A percentile compares a stretch with the other conserved stretches of the same genome.
Conservation (phyloP, 2,113 vertebrate species). For the Brachypteracias leptosomus region DNA sequence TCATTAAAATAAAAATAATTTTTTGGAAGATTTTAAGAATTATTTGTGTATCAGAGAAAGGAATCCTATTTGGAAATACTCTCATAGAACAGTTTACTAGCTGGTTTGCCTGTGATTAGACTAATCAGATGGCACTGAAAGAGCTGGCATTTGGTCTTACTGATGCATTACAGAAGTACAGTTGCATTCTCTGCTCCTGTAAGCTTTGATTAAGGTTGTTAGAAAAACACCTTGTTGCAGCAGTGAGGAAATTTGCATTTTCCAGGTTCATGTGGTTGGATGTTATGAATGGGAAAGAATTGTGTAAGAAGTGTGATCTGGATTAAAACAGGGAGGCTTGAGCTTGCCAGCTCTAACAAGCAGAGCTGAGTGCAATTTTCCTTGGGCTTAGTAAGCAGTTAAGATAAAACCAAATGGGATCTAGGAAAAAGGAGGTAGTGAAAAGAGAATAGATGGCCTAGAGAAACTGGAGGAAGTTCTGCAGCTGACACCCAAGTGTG, state of each 20-base stretch:
- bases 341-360: not conserved
- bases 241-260: not conserved
- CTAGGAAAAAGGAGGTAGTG: not conserved
- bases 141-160: conserved; percentile 17
- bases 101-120: conserved; percentile 41
- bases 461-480: not conserved
- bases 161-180: not conserved
- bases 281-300: not conserved
- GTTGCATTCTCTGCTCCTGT: not conserved
- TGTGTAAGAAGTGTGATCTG: not conserved
- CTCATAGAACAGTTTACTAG: not conserved
- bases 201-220: conserved; percentile 34
- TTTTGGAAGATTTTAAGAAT: not conserved
- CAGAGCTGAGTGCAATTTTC: not conserved
- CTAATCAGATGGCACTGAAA: not conserved
- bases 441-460: not conserved
- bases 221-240: not conserved
- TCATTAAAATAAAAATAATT: not conserved
- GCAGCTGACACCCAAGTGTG: not conserved
- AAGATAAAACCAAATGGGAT: not conserved
- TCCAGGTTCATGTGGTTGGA: not conserved
- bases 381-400: not conserved
- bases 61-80: conserved; percentile 1
- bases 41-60: not conserved
- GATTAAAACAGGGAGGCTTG: not conserved